Conservation (phyloP, 2,797 vertebrate species). For the Alauda arvensis region DNA sequence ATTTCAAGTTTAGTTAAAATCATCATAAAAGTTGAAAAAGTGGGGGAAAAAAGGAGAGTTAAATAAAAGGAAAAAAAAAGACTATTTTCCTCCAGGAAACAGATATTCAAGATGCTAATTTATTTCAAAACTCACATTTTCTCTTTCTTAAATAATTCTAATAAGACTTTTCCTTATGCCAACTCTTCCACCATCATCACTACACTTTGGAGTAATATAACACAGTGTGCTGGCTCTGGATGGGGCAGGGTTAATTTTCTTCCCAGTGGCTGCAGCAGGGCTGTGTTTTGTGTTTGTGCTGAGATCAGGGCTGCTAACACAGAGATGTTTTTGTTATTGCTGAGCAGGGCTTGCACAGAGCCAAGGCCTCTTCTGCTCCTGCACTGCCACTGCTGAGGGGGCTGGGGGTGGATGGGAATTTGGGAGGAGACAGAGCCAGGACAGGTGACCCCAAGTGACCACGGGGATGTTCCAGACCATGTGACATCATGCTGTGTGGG, state of each 20-base stretch:
- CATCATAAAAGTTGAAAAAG: background rate
- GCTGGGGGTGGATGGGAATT: background rate
- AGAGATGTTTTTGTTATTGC: background rate
- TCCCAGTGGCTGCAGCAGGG: background rate
- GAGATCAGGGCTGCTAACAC: background rate
- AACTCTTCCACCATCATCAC: background rate
- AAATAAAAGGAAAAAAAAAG: background rate
- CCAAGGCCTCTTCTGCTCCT: background rate
- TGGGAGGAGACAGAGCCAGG: background rate
- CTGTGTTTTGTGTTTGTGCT: background rate
- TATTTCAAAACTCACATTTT: background rate
- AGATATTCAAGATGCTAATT: background rate
- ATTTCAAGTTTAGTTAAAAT: background rate
- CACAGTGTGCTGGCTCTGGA: background rate
- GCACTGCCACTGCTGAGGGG: fast-evolving
- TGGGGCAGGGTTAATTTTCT: background rate
- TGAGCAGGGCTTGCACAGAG: background rate
- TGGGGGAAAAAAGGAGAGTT: background rate
- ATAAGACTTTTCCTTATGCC: background rate
- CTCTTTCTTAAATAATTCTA: background rate
- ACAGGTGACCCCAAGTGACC: background rate
- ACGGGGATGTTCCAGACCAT: background rate
- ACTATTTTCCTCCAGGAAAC: background rate
- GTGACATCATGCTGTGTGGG: fast-evolving
- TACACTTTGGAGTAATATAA: background rate